Evolutionary conservation across 2,113 vertebrate genomes (phyloP), one percentile per base, ranked within the genome.

Genomic region (Sinocyclocheilus rhinocerous): DNA sequence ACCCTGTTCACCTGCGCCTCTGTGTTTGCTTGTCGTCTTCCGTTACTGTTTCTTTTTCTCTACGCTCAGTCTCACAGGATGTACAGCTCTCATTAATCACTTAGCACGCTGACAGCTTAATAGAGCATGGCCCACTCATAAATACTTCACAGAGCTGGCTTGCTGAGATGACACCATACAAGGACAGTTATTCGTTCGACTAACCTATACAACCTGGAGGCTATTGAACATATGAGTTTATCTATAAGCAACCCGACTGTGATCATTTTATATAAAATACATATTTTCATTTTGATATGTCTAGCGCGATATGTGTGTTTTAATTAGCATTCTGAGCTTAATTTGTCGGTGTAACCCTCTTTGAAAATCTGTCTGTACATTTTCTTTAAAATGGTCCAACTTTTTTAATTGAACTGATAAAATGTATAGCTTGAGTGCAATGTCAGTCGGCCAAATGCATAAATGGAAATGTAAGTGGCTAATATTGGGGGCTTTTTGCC

Each of bases 21-120:
- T 69, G 57, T 73, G 65, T 75, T 77, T 63, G 10, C 48, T 36
- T 63, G 87, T 89, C 84, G 77, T 80, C 85, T 81, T 83, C 78
- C 48, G 86, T 92, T 83, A 90, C 90, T 89, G 89, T 93, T 90
- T 89, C 61, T 79, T 45, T 72, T 39, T 57, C 81, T 48, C 29
- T 78, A 13, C 8, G 75, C 52, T 24, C n/a, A 50, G 61, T 65
- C 77, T 33, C 83, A 90, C 89, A 90, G 88, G 90, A 85, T 91
- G 88, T 90, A 86, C 88, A 48, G 55, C 88, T 76, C 87, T 92
- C 92, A 94, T 95, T 95, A 95, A 95, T 95, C 94, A 93, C 85
- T 87, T 83, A 16, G 87, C 76, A 83, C 79, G 81, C 88, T 92
- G 93, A 93, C 94, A 94, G 92, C 89, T 91, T 94, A 93, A 94